Conservation (phyloP, 1,140 invertebrate genomes). For the Caenorhabditis briggsae region DNA sequence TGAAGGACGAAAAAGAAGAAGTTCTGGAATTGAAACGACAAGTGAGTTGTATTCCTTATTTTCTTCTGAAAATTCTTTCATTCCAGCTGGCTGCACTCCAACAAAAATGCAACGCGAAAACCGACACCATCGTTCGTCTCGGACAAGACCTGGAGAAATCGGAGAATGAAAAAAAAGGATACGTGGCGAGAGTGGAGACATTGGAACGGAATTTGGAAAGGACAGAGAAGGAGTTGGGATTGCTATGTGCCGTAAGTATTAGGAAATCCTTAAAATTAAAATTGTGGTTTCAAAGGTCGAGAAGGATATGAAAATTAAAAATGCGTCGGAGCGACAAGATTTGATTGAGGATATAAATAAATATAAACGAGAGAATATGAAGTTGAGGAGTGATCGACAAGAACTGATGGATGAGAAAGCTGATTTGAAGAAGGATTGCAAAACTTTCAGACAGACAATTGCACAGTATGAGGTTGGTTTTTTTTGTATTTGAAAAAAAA, state of each 20-base stretch:
- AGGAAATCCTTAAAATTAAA: too few relatives aligned
- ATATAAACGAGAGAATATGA: slow-evolving; percentile 33
- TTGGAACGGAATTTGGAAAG: slow-evolving; percentile 59
- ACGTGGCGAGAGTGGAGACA: slow-evolving; percentile 23
- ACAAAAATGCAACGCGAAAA: slow-evolving; percentile 61
- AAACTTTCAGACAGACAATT: slow-evolving; percentile 60
- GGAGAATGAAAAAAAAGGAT: slow-evolving; percentile 47
- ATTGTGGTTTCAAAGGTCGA: background rate
- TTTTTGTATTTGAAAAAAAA: too few relatives aligned
- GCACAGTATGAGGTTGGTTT: slow-evolving; percentile 58
- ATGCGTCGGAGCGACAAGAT: slow-evolving; percentile 25
- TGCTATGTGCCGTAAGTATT: slow-evolving; percentile 13
- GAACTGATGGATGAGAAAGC: slow-evolving; percentile 54
- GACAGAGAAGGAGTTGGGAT: slow-evolving; percentile 46
- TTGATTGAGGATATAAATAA: slow-evolving; percentile 43
- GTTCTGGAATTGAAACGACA: slow-evolving; percentile 22
- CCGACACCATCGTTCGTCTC: slow-evolving; percentile 56
- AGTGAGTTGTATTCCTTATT: background rate
- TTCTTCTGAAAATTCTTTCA: background rate
- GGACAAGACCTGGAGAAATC: slow-evolving; percentile 58
- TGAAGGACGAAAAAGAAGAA: slow-evolving; percentile 16
- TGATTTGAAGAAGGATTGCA: slow-evolving; percentile 64
- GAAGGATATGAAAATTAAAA: slow-evolving; percentile 39
- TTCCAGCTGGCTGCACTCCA: slow-evolving; percentile 25
- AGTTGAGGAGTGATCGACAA: slow-evolving; percentile 12